A percentile compares a stretch with the other conserved stretches of the same genome.
These are phyloP conservation scores for Luperina nickerlii DNA, from an alignment of 2,888 invertebrate species.

Conservation along the genomic window DNA sequence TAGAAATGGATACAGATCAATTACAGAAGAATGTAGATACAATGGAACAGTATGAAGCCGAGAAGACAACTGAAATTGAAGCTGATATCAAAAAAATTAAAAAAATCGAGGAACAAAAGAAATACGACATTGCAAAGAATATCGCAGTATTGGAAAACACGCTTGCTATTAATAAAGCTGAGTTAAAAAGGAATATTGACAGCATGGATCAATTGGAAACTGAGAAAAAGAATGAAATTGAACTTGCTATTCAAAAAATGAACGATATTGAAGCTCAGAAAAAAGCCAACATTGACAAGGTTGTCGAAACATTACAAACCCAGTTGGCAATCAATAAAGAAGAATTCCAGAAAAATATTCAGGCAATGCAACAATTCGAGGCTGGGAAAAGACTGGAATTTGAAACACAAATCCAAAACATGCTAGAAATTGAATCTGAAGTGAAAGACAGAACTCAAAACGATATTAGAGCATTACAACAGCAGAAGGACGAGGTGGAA, in stretches of 20 bases:
- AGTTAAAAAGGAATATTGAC: conserved; percentile 12
- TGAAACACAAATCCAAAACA: conserved; percentile 27
- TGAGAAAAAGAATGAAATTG: conserved; percentile 16
- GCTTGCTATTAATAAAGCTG: conserved; percentile 8
- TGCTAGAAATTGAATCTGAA: not conserved
- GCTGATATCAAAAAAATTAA: conserved; percentile 20
- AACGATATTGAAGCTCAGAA: conserved; percentile 28
- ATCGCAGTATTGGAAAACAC: conserved; percentile 23
- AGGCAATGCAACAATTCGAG: conserved; percentile 16
- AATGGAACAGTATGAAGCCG: conserved; percentile 38
- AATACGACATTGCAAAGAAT: conserved; percentile 30
- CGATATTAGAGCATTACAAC: conserved; percentile 4
- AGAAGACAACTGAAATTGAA: conserved; percentile 19
- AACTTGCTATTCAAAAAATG: conserved; percentile 20
- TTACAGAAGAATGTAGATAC: conserved; percentile 27
- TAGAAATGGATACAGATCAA: conserved; percentile 23
- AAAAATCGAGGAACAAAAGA: conserved; percentile 31
- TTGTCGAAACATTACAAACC: conserved; percentile 19
- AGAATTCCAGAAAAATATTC: conserved; percentile 4
- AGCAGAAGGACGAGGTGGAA: not conserved
- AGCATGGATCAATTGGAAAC: conserved; percentile 21
- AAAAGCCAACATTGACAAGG: conserved; percentile 15
- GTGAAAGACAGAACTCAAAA: not conserved
- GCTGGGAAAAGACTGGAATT: not conserved
- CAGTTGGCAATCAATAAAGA: conserved; percentile 8